Evolutionary conservation across 2,888 invertebrate species (phyloP), one percentile per base, ranked within the genome.

Genomic region (Chromoteleia sp.): DNA sequence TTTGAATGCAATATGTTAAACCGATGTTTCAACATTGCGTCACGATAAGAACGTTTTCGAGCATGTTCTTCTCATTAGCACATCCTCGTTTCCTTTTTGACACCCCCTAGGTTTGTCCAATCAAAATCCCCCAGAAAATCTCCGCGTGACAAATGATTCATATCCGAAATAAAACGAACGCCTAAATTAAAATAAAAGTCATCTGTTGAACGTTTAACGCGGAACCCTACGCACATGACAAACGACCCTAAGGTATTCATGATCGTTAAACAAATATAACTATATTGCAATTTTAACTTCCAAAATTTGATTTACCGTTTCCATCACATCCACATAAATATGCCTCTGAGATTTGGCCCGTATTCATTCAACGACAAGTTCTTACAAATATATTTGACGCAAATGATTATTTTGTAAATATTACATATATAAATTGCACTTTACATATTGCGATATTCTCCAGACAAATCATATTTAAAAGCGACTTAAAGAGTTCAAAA

Each of bases 121-220:
- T 74, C 54, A 45, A 54, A 74, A 63, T 63, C 41, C 63, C 54
- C 39, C 48, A n/a, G 17, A 48, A 52, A 12, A 43, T 33, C 29
- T 19, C 41, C 10, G 25, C 10, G 21, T 50, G 41, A 75, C 52
- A 67, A 75, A 75, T 67, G 75, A 59, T 25, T 75, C 48, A 75
- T 41, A 75, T 75, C 75, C 75, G 75, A 75, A 75, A 52, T 43
- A 52, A 50, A 65, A 58, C 21, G 29, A 14, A 39, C 6, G 59
- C 21, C 14, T 50, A 39, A 50, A 59, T 59, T 39, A 45, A 59
- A 36, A 33, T 30, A 21, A 29, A 52, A 68, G 12, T 33, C 29
- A n/a, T 10, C 25, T 19, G 36, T 15, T 15, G 58, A 0, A 5
- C 36, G n/a, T n/a, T 17, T 52, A 54, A 17, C 15, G 19, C 29